Percentiles rank a stretch among this genome's conserved stretches.
These are phyloP conservation scores for Benthosema pterotum DNA, from an alignment of 2,797 vertebrate species.

Conservation along the genomic window DNA sequence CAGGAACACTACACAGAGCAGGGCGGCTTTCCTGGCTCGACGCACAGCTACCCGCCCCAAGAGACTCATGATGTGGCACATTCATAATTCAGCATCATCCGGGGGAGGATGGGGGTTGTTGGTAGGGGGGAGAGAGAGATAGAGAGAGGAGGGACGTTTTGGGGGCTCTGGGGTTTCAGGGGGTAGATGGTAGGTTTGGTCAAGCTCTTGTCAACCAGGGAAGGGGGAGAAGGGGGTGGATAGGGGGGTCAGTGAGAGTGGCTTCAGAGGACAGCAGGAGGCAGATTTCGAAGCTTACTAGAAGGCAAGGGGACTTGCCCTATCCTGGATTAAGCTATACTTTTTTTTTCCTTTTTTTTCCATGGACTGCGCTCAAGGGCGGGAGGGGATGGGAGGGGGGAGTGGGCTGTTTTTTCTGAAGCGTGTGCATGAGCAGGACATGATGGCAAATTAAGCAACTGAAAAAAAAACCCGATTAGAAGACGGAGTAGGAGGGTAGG, in stretches of 20 bases:
- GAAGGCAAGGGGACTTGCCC: slow-evolving; percentile 72
- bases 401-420: slow-evolving; percentile 62
- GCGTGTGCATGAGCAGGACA: slow-evolving; percentile 63
- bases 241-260: too few relatives aligned
- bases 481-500: slow-evolving; percentile 62
- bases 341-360: slow-evolving; percentile 78
- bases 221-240: slow-evolving; percentile 43
- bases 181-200: slow-evolving; percentile 52
- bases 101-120: slow-evolving; percentile 72
- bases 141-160: slow-evolving; percentile 58
- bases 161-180: slow-evolving; percentile 44
- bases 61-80: slow-evolving; percentile 99
- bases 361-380: slow-evolving; percentile 73
- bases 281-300: slow-evolving; percentile 55
- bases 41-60: slow-evolving; percentile 97
- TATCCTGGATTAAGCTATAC: slow-evolving; percentile 82
- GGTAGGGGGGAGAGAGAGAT: slow-evolving; percentile 24
- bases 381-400: slow-evolving; percentile 35
- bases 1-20: slow-evolving; percentile 92
- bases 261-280: slow-evolving; percentile 36
- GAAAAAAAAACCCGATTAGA: slow-evolving; percentile 62
- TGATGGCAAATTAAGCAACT: slow-evolving; percentile 60
- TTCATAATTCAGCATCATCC: slow-evolving; percentile 98
- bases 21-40: slow-evolving; percentile 94
- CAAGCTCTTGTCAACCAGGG: slow-evolving; percentile 40